These are phyloP conservation scores for Cyprinodon brontotheroides DNA, from an alignment of 2,113 vertebrate genomes.

Conservation along the genomic window DNA sequence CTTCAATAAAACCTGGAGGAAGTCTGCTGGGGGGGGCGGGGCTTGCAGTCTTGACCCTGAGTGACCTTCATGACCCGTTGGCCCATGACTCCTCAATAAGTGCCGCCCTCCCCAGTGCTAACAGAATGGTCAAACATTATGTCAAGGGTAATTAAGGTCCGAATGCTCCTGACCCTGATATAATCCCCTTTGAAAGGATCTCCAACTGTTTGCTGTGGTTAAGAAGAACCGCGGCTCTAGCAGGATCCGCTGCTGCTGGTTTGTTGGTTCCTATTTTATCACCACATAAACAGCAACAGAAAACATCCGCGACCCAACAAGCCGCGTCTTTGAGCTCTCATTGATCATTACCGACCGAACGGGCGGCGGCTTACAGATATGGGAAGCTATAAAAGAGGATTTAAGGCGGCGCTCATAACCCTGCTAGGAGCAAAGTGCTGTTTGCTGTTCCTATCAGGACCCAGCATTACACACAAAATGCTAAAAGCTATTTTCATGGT, in stretches of 20 bases:
- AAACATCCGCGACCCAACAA: conserved; percentile 62
- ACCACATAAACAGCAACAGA: conserved; percentile 75
- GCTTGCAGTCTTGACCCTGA: conserved; percentile 69
- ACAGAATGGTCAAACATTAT: conserved; percentile 86
- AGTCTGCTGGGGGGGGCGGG: conserved; percentile 18
- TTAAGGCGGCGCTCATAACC: neutral
- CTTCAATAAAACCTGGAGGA: conserved; percentile 12
- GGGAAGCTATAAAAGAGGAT: conserved; percentile 46
- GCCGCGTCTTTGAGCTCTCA: conserved; percentile 61
- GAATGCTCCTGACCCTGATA: conserved; percentile 84
- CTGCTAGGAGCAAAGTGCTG: neutral
- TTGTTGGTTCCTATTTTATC: conserved; percentile 75
- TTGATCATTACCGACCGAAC: conserved; percentile 63
- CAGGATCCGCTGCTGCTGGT: conserved; percentile 68
- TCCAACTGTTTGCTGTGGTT: conserved; percentile 83
- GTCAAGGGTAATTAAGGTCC: conserved; percentile 85
- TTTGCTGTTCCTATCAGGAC: too few species aligned
- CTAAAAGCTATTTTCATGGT: too few species aligned
- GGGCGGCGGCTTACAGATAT: conserved; percentile 48
- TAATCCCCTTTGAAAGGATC: conserved; percentile 85
- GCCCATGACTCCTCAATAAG: conserved; percentile 78
- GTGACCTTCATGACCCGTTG: conserved; percentile 75
- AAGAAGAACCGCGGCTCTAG: conserved; percentile 64
- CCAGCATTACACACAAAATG: too few species aligned
- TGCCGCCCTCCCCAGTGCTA: conserved; percentile 76